These are phyloP conservation scores for Cyclargus thomasi DNA, from an alignment of 1,140 invertebrate species.

Conservation along the genomic window DNA sequence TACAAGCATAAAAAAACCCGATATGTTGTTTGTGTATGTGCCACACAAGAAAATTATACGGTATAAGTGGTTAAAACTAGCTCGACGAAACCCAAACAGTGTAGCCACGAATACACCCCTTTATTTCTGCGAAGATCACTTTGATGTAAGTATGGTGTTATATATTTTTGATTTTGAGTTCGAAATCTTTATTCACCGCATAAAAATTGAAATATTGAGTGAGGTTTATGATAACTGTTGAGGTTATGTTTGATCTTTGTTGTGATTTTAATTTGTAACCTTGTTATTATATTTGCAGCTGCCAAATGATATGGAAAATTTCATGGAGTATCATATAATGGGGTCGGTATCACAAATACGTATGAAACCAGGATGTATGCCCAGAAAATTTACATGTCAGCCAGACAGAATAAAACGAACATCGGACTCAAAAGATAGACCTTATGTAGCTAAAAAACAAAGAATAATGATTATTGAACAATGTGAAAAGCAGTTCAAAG, in stretches of 20 bases:
- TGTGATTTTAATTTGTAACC: background rate
- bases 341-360: conserved; percentile 34
- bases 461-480: background rate
- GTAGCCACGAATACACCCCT: background rate
- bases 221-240: too few species aligned
- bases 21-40: conserved; percentile 22
- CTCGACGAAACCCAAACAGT: conserved; percentile 8
- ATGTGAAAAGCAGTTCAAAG: background rate
- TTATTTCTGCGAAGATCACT: conserved; percentile 26
- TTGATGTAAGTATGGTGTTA: conserved; percentile 18
- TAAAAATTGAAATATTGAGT: too few species aligned
- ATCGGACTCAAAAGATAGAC: conserved; percentile 11
- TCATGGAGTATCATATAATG: conserved; percentile 40
- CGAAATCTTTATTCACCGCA: too few species aligned
- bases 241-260: conserved; percentile 4
- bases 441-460: background rate
- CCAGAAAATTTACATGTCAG: conserved; percentile 36
- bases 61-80: conserved; percentile 28
- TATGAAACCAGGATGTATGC: conserved; percentile 36
- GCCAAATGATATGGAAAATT: conserved; percentile 44
- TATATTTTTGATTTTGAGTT: background rate
- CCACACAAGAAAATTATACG: conserved; percentile 23
- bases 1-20: conserved; percentile 27
- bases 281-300: conserved; percentile 38
- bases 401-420: conserved; percentile 30